Percentiles rank a stretch among this genome's conserved stretches.
phyloP scores from a whole-genome alignment of 2,888 invertebrate genomes.

The Chymomyza procnemis region DNA sequence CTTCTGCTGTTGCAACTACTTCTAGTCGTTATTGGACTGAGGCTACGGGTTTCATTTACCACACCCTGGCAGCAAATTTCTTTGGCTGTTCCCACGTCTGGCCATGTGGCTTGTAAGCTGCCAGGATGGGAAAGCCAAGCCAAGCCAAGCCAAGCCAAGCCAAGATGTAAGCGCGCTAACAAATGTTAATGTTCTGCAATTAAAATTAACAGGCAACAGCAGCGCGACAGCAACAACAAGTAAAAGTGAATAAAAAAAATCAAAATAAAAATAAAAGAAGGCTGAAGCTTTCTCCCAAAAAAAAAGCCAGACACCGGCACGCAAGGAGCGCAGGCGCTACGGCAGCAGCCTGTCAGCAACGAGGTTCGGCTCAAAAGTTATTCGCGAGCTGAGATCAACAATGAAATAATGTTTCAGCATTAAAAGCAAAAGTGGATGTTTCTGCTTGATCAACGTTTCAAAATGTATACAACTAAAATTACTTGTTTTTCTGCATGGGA shows the following conservation, averaged over 20 bases:
- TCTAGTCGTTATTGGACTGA: not conserved
- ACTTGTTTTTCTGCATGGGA: too few relatives aligned
- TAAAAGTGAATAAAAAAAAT: conserved; percentile 56
- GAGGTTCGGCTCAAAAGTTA: not conserved
- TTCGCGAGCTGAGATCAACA: too few relatives aligned
- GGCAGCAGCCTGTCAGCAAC: conserved; percentile 10
- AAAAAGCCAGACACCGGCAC: conserved; percentile 4
- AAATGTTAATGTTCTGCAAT: conserved; percentile 62
- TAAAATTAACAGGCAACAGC: conserved; percentile 54
- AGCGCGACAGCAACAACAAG: conserved; percentile 34
- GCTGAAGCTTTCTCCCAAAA: conserved; percentile 53
- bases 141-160: too few relatives aligned
- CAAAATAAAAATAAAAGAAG: conserved; percentile 2
- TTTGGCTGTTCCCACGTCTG: not conserved
- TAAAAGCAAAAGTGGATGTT: too few relatives aligned
- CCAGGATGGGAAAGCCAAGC: not conserved
- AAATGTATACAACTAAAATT: too few relatives aligned
- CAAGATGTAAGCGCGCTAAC: not conserved
- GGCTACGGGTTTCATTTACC: not conserved
- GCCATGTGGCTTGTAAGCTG: too few relatives aligned
- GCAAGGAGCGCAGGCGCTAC: conserved; percentile 54
- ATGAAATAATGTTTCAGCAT: too few relatives aligned
- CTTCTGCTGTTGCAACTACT: not conserved
- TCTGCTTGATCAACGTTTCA: too few relatives aligned
- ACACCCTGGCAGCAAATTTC: not conserved